Base-by-base conservation (phyloP, 2,888 invertebrate species). In the Sabellastarte sp. region DNA sequence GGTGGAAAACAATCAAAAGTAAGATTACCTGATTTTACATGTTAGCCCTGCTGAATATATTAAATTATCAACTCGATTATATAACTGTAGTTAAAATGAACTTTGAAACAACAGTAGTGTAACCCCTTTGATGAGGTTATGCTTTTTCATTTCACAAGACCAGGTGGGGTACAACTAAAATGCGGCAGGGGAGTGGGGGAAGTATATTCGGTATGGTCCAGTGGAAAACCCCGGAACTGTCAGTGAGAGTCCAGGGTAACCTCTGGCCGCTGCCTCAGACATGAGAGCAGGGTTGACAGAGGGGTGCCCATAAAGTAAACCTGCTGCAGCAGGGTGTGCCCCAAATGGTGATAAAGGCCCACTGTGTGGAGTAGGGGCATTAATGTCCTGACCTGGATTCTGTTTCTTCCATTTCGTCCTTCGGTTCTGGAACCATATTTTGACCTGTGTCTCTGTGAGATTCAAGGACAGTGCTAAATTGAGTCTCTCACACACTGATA, bases 391-490 rank as follows among this genome's bases (percentile, higher is more conserved):
- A 0, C 98, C 98, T 0, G 98, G 98, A 82, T 99, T 98, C 85
- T 98, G 98, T 82, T 99, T 99, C 88, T 99, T 99, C 98, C 98
- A 99, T 85, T 99, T 99, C 74, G 95, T 96, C 72, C 95, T 86
- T 5, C 73, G 65, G 84, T 99, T 99, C 73, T 84, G 84, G 71
- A 84, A 84, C 85, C 85, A 85, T 33, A 85, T 85, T 77, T 85
- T 85, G 20, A 87, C 85, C 89, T 98, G 98, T 1, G 98, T 99
- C 85, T 99, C 99, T 0, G 97, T 97, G 68, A 99, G 87, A 77
- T 94, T 94, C 65, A 99, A 87, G 63, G 94, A 94, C 60, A 98
- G 87, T 0, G 99, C 98, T 72, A 99, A 86, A 84, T 98, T 98
- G 28, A 99, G 88, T 75, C 99, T 87, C 85, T 99, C 99, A 82